Conservation (phyloP, 2,113 vertebrate species). For the Leucoraja erinaceus region DNA sequence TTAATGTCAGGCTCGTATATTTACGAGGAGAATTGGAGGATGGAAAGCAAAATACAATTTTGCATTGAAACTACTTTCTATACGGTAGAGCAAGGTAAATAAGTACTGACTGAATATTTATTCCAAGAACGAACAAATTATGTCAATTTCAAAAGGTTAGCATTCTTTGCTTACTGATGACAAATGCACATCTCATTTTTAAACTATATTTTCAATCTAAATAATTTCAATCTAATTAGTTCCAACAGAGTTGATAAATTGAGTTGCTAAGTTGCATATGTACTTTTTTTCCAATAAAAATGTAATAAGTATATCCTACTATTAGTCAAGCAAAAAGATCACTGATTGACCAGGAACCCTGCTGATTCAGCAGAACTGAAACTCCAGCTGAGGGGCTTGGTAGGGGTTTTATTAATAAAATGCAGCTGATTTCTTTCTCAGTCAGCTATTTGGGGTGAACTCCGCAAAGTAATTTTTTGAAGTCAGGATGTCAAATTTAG, state of each 20-base stretch:
- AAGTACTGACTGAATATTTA: neutral
- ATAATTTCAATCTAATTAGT: neutral
- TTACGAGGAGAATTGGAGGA: neutral
- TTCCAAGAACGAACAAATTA: neutral
- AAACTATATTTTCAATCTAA: neutral
- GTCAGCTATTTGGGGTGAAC: slow-evolving; percentile 12
- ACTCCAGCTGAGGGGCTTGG: neutral
- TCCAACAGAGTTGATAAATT: neutral
- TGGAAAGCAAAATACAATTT: neutral
- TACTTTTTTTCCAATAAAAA: neutral
- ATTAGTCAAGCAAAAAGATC: neutral
- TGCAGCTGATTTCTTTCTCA: neutral
- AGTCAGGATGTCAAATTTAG: slow-evolving; percentile 29
- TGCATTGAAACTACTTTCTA: neutral
- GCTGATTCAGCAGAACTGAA: neutral
- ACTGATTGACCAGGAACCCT: neutral
- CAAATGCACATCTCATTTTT: neutral
- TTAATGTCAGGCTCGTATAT: neutral
- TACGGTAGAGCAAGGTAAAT: neutral
- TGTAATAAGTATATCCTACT: neutral
- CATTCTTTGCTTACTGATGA: neutral
- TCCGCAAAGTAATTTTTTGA: neutral
- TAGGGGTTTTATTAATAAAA: neutral
- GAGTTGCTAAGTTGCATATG: neutral
- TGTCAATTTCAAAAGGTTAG: neutral